Evolutionary conservation across 2,888 invertebrate species (phyloP), one percentile per base, ranked within the genome.

Genomic region (Chironomus tentans): DNA sequence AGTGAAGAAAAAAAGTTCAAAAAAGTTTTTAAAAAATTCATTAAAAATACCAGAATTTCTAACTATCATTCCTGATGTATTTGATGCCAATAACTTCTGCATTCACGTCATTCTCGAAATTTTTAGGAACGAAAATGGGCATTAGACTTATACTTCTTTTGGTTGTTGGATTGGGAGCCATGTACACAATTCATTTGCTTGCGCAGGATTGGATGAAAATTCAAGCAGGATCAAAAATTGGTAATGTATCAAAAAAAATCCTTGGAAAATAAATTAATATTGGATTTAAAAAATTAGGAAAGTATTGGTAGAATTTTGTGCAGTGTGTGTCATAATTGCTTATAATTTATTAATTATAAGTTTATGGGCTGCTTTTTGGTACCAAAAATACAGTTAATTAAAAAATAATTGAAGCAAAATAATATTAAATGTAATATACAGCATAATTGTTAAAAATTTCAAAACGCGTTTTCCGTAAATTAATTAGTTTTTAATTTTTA

Each of bases 121-220:
- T 61, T 22, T 12, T 71, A 18, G 72, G 72, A 38, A 22, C 61
- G 4, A 72, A 72, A 38, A 72, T 72, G 74, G 74, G 74, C 18
- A 1, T 74, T 3, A 82, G 83, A 77, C 68, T 84, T 6, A 18
- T 83, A 21, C 38, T 86, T 1, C 77, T 86, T 48, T 82, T 82
- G 28, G 83, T 80, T 12, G 82, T 84, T 81, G 86, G 86, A 2
- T 79, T 86, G 5, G 84, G 82, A 10, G 85, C 85, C 2, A 79
- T 86, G 80, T 86, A 85, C 77, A 83, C 85, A 82, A 79, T 86
- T 78, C 86, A 86, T 80, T 78, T 84, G 61, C 79, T 86, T 56
- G 86, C 86, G 0, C 83, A 84, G 79, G 86, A 86, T 78, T 86
- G 83, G 80, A 84, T 82, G 78, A 83, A 83, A 79, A 85, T 86